Evolutionary conservation across 2,113 vertebrate species (phyloP).

Genomic region (Platanista minor): DNA sequence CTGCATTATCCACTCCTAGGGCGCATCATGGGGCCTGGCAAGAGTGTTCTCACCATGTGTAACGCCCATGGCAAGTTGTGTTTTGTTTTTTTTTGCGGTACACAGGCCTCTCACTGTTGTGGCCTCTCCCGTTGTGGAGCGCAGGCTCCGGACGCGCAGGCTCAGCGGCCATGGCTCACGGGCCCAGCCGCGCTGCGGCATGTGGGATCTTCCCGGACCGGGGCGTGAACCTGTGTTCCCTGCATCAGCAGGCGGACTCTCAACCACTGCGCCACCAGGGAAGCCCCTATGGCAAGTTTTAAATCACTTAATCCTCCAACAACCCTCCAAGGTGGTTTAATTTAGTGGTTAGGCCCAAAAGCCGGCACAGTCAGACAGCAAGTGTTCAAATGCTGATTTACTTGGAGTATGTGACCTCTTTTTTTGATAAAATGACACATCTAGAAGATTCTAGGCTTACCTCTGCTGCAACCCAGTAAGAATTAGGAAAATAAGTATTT

Average conservation of each 20-base stretch:
- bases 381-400: background rate
- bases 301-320: background rate
- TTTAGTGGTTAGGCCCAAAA: background rate
- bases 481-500: conserved; percentile 1
- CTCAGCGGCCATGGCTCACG: too few relatives aligned
- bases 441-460: background rate
- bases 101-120: too few relatives aligned
- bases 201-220: too few relatives aligned
- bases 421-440: background rate
- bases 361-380: background rate
- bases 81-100: too few relatives aligned
- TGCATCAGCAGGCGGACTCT: too few relatives aligned
- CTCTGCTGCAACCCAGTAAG: background rate
- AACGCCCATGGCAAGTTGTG: background rate
- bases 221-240: too few relatives aligned
- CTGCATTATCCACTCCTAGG: background rate
- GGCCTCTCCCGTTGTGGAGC: too few relatives aligned
- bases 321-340: background rate
- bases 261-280: too few relatives aligned
- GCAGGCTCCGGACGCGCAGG: too few relatives aligned
- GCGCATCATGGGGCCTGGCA: background rate
- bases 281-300: background rate
- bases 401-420: background rate
- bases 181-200: too few relatives aligned
- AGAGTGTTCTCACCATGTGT: background rate